Evolutionary conservation across 1,140 invertebrate genomes (phyloP).

Genomic region (Acromyrmex echinatior): DNA sequence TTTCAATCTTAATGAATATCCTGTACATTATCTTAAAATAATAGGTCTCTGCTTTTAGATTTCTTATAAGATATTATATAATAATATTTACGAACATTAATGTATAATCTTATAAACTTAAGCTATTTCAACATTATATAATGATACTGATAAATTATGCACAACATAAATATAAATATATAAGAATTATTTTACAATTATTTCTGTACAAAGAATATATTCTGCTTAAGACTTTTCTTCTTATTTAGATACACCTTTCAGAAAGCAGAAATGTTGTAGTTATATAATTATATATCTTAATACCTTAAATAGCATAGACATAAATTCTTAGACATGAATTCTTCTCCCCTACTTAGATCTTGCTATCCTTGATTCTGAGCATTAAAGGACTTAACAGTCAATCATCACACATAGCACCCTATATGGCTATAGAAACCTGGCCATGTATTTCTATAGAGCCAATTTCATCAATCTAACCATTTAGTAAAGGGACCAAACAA

Average conservation of each 20-base stretch:
- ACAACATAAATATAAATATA: not conserved
- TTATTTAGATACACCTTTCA: slow-evolving; percentile 24
- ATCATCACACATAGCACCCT: slow-evolving; percentile 42
- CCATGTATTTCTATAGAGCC: slow-evolving; percentile 42
- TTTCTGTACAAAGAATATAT: slow-evolving; percentile 6
- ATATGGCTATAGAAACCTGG: slow-evolving; percentile 57
- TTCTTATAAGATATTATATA: not conserved
- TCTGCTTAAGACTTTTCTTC: not conserved
- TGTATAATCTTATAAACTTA: not conserved
- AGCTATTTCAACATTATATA: not conserved
- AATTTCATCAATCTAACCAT: slow-evolving; percentile 56
- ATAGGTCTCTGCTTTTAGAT: not conserved
- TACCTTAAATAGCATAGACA: slow-evolving; percentile 49
- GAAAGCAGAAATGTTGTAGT: not conserved
- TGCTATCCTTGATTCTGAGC: slow-evolving; percentile 67
- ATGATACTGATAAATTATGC: not conserved
- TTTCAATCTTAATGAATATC: too few relatives aligned
- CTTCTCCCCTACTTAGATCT: slow-evolving; percentile 53
- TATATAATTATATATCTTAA: slow-evolving; percentile 5
- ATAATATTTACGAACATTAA: not conserved
- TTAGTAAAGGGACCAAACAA: slow-evolving; percentile 50
- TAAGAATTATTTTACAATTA: slow-evolving; percentile 10
- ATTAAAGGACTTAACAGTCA: slow-evolving; percentile 26
- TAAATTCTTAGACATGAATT: not conserved
- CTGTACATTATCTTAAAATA: not conserved